These are phyloP conservation scores for Diachasma alloeum DNA, from an alignment of 1,140 invertebrate species.

Conservation along the genomic window DNA sequence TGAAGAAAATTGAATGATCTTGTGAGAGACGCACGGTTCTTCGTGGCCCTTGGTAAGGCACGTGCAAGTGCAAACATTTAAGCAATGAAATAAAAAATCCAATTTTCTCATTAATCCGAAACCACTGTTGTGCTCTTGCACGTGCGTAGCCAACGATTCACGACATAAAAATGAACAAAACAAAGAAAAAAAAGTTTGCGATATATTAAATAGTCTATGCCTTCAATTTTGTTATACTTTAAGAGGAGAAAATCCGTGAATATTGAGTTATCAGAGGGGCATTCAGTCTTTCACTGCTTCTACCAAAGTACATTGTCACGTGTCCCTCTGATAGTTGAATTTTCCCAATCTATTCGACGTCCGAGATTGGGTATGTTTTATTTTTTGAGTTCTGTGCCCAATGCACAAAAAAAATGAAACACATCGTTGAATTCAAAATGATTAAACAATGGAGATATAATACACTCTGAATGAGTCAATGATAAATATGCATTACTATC, in stretches of 20 bases:
- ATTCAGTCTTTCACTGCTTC: neutral
- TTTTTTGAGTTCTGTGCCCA: neutral
- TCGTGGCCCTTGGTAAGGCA: slow-evolving; percentile 21
- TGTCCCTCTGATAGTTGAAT: neutral
- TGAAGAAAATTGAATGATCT: slow-evolving; percentile 4
- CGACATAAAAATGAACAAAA: slow-evolving; percentile 10
- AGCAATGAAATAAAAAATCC: neutral
- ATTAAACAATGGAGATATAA: neutral
- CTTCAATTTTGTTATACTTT: neutral
- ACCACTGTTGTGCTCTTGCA: slow-evolving; percentile 6
- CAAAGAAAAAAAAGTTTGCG: slow-evolving; percentile 13
- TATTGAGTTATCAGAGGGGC: neutral
- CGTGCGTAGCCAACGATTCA: slow-evolving; percentile 9
- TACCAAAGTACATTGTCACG: neutral
- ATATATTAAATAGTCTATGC: slow-evolving; percentile 5
- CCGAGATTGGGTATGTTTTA: neutral
- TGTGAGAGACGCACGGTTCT: slow-evolving; percentile 16
- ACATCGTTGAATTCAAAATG: neutral
- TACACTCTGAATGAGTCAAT: neutral
- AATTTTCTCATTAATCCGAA: neutral
- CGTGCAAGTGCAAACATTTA: neutral
- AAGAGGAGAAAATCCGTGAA: neutral
- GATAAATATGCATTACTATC: neutral
- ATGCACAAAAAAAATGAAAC: neutral
- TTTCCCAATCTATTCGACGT: neutral